phyloP scores from a whole-genome alignment of 2,888 invertebrate species.

The Andrena bicolor region DNA sequence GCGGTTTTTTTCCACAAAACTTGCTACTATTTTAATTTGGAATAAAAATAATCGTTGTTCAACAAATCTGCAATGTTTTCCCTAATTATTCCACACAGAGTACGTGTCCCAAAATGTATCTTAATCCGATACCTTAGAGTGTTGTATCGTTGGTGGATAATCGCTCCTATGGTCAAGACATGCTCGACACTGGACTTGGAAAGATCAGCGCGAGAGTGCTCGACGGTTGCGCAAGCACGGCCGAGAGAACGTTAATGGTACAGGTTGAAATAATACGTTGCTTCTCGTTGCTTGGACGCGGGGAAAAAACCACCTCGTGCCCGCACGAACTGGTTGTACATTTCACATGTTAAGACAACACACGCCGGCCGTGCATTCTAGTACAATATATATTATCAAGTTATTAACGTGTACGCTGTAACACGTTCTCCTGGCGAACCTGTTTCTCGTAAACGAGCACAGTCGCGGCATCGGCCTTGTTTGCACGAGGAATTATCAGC shows the following conservation, averaged over 20 bases:
- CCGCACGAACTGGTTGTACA: conserved; percentile 26
- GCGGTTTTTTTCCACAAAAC: no score
- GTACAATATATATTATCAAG: conserved; percentile 57
- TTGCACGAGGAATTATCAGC: conserved; percentile 41
- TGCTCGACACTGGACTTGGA: no score
- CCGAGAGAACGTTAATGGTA: conserved; percentile 38
- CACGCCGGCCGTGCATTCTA: conserved; percentile 32
- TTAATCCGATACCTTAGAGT: no score
- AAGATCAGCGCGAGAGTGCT: background rate
- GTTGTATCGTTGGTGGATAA: no score
- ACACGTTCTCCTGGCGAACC: conserved; percentile 45
- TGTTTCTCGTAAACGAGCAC: conserved; percentile 44
- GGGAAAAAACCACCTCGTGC: conserved; percentile 16
- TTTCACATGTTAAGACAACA: conserved; percentile 46
- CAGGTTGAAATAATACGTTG: conserved; percentile 35
- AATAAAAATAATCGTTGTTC: no score
- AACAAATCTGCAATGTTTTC: no score
- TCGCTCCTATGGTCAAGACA: no score
- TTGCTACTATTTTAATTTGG: no score
- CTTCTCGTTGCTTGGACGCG: conserved; percentile 5
- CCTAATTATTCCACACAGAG: no score
- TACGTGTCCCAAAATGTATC: no score
- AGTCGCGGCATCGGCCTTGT: conserved; percentile 7
- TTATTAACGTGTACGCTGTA: conserved; percentile 53
- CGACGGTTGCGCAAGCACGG: conserved; percentile 35